A percentile compares a stretch with the other conserved stretches of the same genome.
Evolutionary conservation across 2,888 invertebrate genomes (phyloP).

Genomic region (Coronaproctus castanopsis): DNA sequence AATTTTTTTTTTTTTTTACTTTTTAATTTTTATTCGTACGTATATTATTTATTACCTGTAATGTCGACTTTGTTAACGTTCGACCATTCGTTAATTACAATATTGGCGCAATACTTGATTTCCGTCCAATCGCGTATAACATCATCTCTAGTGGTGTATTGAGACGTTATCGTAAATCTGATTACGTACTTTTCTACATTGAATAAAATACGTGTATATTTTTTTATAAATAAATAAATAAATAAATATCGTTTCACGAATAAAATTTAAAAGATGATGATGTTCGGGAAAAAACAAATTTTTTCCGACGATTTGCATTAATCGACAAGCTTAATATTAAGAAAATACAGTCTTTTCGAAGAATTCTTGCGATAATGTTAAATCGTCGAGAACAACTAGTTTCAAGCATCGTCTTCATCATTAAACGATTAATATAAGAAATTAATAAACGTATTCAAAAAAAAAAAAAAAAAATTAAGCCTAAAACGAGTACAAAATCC

Average conservation of each 20-base stretch:
- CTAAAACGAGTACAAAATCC: no score
- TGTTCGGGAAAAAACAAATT: no score
- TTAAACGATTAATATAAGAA: background rate
- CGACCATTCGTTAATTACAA: conserved; percentile 36
- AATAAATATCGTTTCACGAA: background rate
- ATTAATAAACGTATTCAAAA: background rate
- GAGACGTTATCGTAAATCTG: conserved; percentile 82
- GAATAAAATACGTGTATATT: conserved; percentile 5
- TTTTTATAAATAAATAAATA: background rate
- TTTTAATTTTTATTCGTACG: no score
- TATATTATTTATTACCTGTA: no score
- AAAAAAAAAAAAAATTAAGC: background rate
- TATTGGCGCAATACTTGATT: conserved; percentile 49
- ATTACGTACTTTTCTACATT: conserved; percentile 50
- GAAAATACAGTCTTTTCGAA: no score
- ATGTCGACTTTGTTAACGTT: background rate
- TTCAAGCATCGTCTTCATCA: background rate
- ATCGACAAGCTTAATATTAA: no score
- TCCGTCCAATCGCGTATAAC: conserved; percentile 67
- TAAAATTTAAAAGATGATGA: no score
- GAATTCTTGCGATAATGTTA: no score
- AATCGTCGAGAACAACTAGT: no score
- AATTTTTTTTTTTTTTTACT: no score
- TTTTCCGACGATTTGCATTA: no score
- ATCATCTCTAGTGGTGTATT: conserved; percentile 36